These are phyloP conservation scores for Tethea ocularis DNA, from an alignment of 2,888 invertebrate species.

Conservation along the genomic window DNA sequence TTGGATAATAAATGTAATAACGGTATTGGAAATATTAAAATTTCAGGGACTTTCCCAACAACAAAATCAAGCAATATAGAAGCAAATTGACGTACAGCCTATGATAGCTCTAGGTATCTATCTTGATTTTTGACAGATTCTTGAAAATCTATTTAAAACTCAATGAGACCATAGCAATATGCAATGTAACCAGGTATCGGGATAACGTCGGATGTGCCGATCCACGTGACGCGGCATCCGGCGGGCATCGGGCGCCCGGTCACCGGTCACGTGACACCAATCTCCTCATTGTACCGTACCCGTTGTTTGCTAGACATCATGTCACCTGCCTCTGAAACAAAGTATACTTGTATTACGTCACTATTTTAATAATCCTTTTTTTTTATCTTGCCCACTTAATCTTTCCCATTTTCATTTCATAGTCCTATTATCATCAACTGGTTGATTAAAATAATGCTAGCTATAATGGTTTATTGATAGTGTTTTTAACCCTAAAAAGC, in stretches of 20 bases:
- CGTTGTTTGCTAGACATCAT: neutral
- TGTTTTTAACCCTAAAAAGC: neutral
- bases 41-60: too few species aligned
- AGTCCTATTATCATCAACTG: too few species aligned
- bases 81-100: too few species aligned
- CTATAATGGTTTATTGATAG: neutral
- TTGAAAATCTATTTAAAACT: neutral
- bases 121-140: neutral
- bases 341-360: neutral
- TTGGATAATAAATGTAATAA: too few species aligned
- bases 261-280: slow-evolving; percentile 67
- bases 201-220: slow-evolving; percentile 66
- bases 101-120: too few species aligned
- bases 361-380: neutral
- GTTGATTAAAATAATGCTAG: too few species aligned
- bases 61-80: too few species aligned
- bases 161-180: neutral
- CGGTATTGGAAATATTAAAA: too few species aligned
- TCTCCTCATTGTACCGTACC: slow-evolving; percentile 47
- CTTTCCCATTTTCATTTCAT: neutral
- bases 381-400: neutral
- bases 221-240: slow-evolving; percentile 71
- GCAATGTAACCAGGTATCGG: slow-evolving; percentile 40
- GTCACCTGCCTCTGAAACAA: neutral
- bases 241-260: slow-evolving; percentile 46